Evolutionary conservation across 2,888 invertebrate species (phyloP).

Genomic region (Agriopis marginaria): DNA sequence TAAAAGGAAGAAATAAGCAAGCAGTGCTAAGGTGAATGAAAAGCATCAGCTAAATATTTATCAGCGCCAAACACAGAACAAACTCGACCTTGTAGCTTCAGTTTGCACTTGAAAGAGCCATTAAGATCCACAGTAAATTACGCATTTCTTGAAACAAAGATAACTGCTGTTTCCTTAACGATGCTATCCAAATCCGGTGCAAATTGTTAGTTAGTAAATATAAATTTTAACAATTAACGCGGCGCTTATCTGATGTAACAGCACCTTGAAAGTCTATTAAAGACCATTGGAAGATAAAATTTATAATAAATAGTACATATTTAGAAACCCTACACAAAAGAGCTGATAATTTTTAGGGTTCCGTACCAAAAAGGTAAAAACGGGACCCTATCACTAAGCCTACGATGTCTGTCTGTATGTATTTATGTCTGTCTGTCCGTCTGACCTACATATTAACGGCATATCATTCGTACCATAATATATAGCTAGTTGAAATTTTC

Average conservation of each 20-base stretch:
- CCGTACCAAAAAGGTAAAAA: too few species aligned
- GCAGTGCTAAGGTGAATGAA: background rate
- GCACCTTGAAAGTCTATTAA: conserved; percentile 2
- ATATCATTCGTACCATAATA: too few species aligned
- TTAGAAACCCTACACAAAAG: too few species aligned
- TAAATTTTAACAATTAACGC: conserved; percentile 46
- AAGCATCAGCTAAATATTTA: background rate
- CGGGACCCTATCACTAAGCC: too few species aligned
- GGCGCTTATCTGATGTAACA: conserved; percentile 35
- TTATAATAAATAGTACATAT: too few species aligned
- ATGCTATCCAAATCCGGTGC: conserved; percentile 45
- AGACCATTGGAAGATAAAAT: too few species aligned
- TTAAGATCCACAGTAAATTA: conserved; percentile 36
- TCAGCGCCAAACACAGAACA: conserved; percentile 3
- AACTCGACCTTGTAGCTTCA: conserved; percentile 12
- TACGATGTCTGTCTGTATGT: too few species aligned
- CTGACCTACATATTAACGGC: too few species aligned
- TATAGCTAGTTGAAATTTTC: too few species aligned
- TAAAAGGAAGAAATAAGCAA: background rate
- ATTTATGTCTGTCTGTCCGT: too few species aligned
- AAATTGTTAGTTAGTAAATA: conserved; percentile 47
- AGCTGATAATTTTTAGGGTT: too few species aligned
- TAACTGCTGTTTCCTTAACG: conserved; percentile 49
- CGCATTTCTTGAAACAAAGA: conserved; percentile 43
- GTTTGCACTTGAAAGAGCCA: conserved; percentile 19